Evolutionary conservation across 1,140 invertebrate species (phyloP).

Genomic region (Lasaia peninsularis): DNA sequence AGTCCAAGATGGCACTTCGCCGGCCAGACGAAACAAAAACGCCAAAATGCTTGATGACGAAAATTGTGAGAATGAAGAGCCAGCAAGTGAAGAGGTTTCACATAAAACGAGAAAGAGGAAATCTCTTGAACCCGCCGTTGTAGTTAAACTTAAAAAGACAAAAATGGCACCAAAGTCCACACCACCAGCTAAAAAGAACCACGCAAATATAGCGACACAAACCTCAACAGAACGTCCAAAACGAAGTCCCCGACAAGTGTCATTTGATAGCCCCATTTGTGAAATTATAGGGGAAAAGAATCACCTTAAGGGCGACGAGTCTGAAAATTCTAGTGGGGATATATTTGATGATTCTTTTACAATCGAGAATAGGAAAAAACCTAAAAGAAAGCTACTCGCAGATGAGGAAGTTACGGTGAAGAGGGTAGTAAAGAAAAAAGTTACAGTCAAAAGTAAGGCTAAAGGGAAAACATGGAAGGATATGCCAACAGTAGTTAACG

Average conservation of each 20-base stretch:
- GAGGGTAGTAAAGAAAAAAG: conserved; percentile 49
- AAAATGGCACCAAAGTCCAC: conserved; percentile 49
- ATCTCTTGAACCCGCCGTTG: conserved; percentile 44
- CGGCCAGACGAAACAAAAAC: conserved; percentile 21
- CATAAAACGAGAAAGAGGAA: conserved; percentile 36
- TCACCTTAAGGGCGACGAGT: conserved; percentile 25
- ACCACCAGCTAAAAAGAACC: conserved; percentile 55
- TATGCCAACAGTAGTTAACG: conserved; percentile 47
- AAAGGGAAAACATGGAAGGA: conserved; percentile 57
- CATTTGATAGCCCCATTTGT: conserved; percentile 59
- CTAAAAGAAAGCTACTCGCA: conserved; percentile 46
- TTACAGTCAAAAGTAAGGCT: conserved; percentile 31
- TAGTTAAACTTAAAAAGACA: conserved; percentile 57
- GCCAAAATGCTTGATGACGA: conserved; percentile 24
- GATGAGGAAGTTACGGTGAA: conserved; percentile 46
- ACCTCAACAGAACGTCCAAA: conserved; percentile 42
- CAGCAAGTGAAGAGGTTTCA: conserved; percentile 29
- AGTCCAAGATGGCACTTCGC: conserved; percentile 13
- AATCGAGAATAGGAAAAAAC: conserved; percentile 49
- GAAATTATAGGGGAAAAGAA: conserved; percentile 50
- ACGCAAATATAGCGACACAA: conserved; percentile 55
- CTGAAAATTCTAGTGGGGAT: conserved; percentile 50
- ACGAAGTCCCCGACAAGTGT: conserved; percentile 49
- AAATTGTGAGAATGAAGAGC: conserved; percentile 37
- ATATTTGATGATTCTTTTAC: conserved; percentile 69